Conservation (phyloP, 2,797 vertebrate species). For the Takifugu rubripes region DNA sequence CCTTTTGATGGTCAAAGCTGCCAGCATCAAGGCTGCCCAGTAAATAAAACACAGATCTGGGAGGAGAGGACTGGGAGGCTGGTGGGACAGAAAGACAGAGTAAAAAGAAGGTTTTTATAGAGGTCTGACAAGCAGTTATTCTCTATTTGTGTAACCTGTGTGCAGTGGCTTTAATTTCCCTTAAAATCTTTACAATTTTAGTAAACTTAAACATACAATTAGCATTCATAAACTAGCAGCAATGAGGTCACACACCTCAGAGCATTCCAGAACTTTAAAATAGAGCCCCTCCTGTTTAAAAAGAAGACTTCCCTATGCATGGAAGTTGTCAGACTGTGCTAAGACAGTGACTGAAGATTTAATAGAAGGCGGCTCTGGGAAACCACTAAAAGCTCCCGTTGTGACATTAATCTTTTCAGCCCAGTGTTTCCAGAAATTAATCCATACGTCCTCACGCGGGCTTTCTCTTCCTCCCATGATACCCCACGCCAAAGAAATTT, state of each 20-base stretch:
- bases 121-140: neutral
- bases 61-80: slow-evolving; percentile 11
- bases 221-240: too few relatives aligned
- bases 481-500: slow-evolving; percentile 45
- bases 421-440: slow-evolving; percentile 53
- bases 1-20: slow-evolving; percentile 71
- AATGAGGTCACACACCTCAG: too few relatives aligned
- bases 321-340: too few relatives aligned
- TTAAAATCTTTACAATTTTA: neutral
- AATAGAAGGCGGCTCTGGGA: neutral
- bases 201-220: too few relatives aligned
- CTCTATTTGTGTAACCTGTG: neutral
- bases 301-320: neutral
- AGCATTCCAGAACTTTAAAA: too few relatives aligned
- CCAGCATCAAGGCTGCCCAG: slow-evolving; percentile 54
- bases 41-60: slow-evolving; percentile 44
- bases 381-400: slow-evolving; percentile 37
- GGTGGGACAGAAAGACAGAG: slow-evolving; percentile 21
- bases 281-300: too few relatives aligned
- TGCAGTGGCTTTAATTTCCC: neutral
- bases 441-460: slow-evolving; percentile 32
- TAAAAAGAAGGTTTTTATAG: slow-evolving; percentile 18
- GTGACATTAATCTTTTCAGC: slow-evolving; percentile 59
- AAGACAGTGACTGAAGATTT: neutral
- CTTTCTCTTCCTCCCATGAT: slow-evolving; percentile 35